Percentiles rank a stretch among this genome's conserved stretches.
These are phyloP conservation scores for Medauroidea extradentata DNA, from an alignment of 1,140 invertebrate genomes.

Conservation along the genomic window DNA sequence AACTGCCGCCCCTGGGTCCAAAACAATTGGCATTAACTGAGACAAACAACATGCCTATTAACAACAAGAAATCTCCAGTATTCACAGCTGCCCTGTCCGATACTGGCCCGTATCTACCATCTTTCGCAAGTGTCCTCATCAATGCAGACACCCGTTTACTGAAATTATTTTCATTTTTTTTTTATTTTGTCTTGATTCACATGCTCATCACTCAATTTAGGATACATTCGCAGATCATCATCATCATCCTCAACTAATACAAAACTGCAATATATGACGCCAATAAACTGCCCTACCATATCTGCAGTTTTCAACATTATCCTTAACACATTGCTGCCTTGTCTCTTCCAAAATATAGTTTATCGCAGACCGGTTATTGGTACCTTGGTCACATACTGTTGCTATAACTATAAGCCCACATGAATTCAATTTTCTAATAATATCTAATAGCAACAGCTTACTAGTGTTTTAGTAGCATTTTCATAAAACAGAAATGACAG, in stretches of 20 bases:
- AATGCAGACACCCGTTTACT: neutral
- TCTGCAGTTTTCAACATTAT: no score
- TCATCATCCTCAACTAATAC: neutral
- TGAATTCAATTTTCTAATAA: no score
- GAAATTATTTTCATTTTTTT: constrained; percentile 5
- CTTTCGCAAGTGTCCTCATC: neutral
- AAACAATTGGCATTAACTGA: neutral
- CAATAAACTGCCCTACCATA: neutral
- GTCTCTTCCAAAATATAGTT: no score
- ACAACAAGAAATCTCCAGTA: neutral
- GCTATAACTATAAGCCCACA: no score
- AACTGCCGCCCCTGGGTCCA: neutral
- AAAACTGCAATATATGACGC: neutral
- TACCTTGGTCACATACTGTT: no score
- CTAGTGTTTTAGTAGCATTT: neutral
- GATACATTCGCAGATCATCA: neutral
- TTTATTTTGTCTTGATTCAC: constrained; percentile 2
- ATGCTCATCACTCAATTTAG: neutral
- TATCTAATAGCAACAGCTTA: no score
- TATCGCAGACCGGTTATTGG: no score
- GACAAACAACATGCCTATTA: neutral
- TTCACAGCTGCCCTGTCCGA: neutral
- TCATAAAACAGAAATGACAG: no score
- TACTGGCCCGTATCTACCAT: neutral
- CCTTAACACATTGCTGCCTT: no score